Conservation (phyloP, 2,113 vertebrate species). For the Oxyura jamaicensis region DNA sequence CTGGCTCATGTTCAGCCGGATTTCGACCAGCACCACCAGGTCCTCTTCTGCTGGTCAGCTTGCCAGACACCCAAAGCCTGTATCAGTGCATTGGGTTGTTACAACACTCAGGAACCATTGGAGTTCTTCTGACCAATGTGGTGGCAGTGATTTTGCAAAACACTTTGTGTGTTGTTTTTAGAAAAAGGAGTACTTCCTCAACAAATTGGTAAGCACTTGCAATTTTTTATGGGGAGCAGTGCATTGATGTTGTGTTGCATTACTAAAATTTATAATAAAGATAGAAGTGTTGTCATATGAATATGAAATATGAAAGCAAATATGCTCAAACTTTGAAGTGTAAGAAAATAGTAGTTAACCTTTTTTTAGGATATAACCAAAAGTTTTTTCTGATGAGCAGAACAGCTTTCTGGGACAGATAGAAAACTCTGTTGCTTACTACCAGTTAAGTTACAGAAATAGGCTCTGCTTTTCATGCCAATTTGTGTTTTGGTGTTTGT, state of each 20-base stretch:
- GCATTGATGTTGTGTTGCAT: neutral
- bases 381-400: constrained; percentile 1
- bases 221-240: neutral
- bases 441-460: neutral
- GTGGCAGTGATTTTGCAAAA: constrained; percentile 13
- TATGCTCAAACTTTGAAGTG: constrained; percentile 34
- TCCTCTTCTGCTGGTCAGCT: neutral
- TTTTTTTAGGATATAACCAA: neutral
- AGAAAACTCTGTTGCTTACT: neutral
- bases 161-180: neutral
- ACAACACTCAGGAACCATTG: neutral
- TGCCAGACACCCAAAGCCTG: neutral
- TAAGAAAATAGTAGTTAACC: constrained; percentile 29
- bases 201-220: constrained; percentile 7
- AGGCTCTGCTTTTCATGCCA: neutral
- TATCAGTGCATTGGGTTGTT: neutral
- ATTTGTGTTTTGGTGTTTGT: neutral
- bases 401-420: neutral
- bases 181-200: constrained; percentile 8
- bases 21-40: neutral
- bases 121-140: neutral
- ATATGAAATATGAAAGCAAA: constrained; percentile 36
- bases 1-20: neutral
- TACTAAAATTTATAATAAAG: neutral
- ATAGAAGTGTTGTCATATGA: constrained; percentile 10